Base-by-base conservation (phyloP, 1,140 invertebrate species). In the honey bee (Apis mellifera) region DNA sequence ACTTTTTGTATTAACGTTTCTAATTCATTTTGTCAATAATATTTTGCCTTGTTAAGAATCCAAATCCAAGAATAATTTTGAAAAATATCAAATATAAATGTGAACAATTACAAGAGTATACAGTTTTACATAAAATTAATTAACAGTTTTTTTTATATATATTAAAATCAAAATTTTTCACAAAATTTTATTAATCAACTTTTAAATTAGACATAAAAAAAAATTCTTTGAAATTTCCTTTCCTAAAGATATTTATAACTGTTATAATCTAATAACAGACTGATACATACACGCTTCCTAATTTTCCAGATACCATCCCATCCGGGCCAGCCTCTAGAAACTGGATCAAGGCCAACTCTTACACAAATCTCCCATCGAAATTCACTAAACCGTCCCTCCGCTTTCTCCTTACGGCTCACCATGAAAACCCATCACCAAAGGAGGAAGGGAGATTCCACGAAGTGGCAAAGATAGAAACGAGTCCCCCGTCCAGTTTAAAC, bases 401-500 rank as follows among this genome's bases (percentile, higher is more conserved):
- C 70, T 72, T 57, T 72, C 70, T 21, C 70, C 26, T 72, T 12
- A 2, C 3, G 70, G 42, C 13, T 1, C 12, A 21, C 19, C 19
- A 55, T 9, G n/a, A 15, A 72, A 57, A 21, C 32, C 26, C 4
- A 21, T 19, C 26, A 4, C 15, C 54, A 19, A 72, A 69, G 42
- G 42, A 2, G 9, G 64, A 48, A 70, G n/a, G 13, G 15, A 42
- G 19, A 9, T 32, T 32, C 8, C 19, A 21, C 19, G 0, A 32
- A 55, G 26, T 32, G 52, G 54, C 52, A 21, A 8, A 13, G 0
- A 17, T 71, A 72, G 70, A 57, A 55, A 26, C 19, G 54, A 11
- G 26, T 72, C 52, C 17, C 42, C 21, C 42, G 15, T 57, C 26
- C 19, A 21, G n/a, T 13, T 86, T 83, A 86, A 86, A 84, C 23